Conservation (phyloP, 2,888 invertebrate species). For the Glaucopsyche alexis region DNA sequence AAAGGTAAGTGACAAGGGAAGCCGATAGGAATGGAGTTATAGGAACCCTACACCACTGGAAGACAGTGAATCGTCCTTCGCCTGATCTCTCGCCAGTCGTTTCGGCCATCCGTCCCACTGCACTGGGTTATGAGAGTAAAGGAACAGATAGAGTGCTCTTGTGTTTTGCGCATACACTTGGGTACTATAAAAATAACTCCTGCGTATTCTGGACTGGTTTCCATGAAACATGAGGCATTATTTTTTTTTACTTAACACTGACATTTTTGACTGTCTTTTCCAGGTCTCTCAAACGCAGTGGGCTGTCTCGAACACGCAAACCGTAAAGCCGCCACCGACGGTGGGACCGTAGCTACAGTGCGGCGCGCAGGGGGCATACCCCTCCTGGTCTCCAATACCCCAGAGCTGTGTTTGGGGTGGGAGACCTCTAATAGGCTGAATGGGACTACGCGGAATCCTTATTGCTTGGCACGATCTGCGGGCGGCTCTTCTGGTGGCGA, state of each 20-base stretch:
- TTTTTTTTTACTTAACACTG: background rate
- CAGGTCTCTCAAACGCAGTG: conserved; percentile 85
- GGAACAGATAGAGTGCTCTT: too few species aligned
- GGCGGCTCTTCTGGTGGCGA: conserved; percentile 96
- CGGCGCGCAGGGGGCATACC: conserved; percentile 88
- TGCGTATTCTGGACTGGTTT: too few species aligned
- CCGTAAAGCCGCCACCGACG: conserved; percentile 82
- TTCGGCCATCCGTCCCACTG: too few species aligned
- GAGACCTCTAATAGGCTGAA: conserved; percentile 89
- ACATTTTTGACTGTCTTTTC: background rate
- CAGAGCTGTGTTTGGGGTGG: conserved; percentile 93
- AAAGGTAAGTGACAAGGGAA: too few species aligned
- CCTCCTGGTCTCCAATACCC: conserved; percentile 90
- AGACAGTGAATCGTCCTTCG: too few species aligned
- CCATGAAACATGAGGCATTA: too few species aligned
- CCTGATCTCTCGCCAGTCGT: too few species aligned
- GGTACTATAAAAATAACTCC: too few species aligned
- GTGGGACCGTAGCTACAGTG: conserved; percentile 82
- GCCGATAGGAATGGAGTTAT: too few species aligned
- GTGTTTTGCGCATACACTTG: too few species aligned
- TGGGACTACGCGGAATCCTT: conserved; percentile 91
- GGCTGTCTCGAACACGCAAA: conserved; percentile 79
- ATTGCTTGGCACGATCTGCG: conserved; percentile 84
- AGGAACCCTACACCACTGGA: too few species aligned
- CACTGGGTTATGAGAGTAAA: too few species aligned